Base-by-base conservation (phyloP, 2,113 vertebrate species). In the Urocitellus parryii region DNA sequence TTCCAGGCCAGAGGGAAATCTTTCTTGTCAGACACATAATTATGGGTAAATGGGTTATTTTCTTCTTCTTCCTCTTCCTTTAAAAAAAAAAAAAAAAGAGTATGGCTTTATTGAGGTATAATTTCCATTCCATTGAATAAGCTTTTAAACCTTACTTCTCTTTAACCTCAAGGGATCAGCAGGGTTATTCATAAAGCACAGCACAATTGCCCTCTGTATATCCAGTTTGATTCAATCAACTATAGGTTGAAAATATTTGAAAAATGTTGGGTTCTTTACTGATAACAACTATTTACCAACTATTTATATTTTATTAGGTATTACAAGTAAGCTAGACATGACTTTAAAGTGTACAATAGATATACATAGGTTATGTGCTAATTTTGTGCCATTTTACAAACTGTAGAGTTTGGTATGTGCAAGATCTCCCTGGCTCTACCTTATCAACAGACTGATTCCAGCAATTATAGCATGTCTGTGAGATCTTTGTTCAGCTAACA, bases 71-170 rank as follows among this genome's bases (percentile, higher is more conserved):
- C 37, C 45, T 53, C 27, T 45, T 18, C 48, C 29, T 27, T 72
- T 45, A 45, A n/a, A 45, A 45, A 45, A 45, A 45, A 45, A 45
- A 45, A 45, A 45, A 45, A 45, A 45, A 45, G 45, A 45, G 8
- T 25, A 93, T 42, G 70, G 51, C n/a, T 92, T 94, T 97, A 39
- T 91, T 95, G 83, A 94, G 27, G 68, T 82, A 72, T 67, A 91
- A 78, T 89, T 94, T 95, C 84, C 17, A 45, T 82, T 25, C 51
- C 20, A 89, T 25, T 73, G 58, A 96, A 37, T 80, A 32, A 81
- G 20, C 17, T 94, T 88, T 93, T 93, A 93, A 88, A 51, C 65
- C 32, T 82, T 92, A 72, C 34, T 78, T 87, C 39, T 90, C 32
- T 34, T 27, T 70, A 63, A 29, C 39, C 8, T 79, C 1, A 87